Evolutionary conservation across 2,797 vertebrate genomes (phyloP).

Genomic region (Bucorvus abyssinicus): DNA sequence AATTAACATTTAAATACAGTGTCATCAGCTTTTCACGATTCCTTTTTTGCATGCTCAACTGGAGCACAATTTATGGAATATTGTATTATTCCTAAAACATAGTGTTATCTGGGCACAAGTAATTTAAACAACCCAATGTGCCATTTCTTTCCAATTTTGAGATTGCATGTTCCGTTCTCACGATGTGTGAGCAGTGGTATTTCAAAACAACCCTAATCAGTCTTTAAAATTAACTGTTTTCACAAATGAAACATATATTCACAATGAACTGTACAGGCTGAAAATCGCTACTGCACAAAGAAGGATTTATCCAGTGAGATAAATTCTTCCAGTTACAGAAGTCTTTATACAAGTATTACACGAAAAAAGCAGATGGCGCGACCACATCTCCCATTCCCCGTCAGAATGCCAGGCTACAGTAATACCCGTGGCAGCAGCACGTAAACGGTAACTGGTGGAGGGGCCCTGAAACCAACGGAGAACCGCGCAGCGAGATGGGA

Average conservation of each 20-base stretch:
- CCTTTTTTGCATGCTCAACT: neutral
- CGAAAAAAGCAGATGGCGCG: neutral
- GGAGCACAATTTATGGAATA: neutral
- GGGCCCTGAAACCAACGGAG: neutral
- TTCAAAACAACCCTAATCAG: neutral
- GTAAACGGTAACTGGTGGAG: too few species aligned
- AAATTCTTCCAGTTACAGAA: neutral
- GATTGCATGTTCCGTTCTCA: neutral
- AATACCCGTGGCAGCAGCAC: neutral
- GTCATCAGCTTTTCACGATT: neutral
- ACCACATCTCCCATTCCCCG: neutral
- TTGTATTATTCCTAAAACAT: neutral
- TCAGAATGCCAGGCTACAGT: neutral
- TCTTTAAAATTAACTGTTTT: neutral
- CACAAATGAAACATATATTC: neutral
- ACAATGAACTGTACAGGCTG: neutral
- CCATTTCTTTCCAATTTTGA: neutral
- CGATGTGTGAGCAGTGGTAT: neutral
- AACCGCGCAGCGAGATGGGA: fast-evolving
- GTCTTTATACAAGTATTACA: neutral
- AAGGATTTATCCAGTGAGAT: neutral
- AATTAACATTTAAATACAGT: neutral
- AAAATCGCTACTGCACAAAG: neutral
- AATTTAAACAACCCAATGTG: neutral
- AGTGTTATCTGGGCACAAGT: neutral